Percentiles rank a stretch among this genome's conserved stretches.
Conservation (phyloP, 1,140 invertebrate genomes). For the honey bee (Apis mellifera) region Amel_HAv3.1 CM009934.2:5334001-5334500, state of each 20-base stretch:
- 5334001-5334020: no score
- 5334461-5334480: background rate
- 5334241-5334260: conserved; percentile 43
- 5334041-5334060: no score
- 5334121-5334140: background rate
- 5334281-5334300: conserved; percentile 19
- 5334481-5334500: conserved; percentile 28
- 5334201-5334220: conserved; percentile 62
- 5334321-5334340: conserved; percentile 53
- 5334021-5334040: no score
- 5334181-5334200: conserved; percentile 39
- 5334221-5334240: conserved; percentile 59
- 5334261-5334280: conserved; percentile 51
- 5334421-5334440: conserved; percentile 34
- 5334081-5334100: background rate
- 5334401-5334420: background rate
- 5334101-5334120: background rate
- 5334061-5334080: no score
- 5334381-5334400: background rate
- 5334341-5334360: conserved; percentile 4
- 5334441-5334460: conserved; percentile 8
- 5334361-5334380: background rate
- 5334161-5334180: conserved; percentile 38
- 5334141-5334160: background rate
- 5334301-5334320: conserved; percentile 31